A percentile compares a stretch with the other conserved stretches of the same genome.
Evolutionary conservation across 2,888 invertebrate species (phyloP).

Genomic region (Chymomyza amoena): DNA sequence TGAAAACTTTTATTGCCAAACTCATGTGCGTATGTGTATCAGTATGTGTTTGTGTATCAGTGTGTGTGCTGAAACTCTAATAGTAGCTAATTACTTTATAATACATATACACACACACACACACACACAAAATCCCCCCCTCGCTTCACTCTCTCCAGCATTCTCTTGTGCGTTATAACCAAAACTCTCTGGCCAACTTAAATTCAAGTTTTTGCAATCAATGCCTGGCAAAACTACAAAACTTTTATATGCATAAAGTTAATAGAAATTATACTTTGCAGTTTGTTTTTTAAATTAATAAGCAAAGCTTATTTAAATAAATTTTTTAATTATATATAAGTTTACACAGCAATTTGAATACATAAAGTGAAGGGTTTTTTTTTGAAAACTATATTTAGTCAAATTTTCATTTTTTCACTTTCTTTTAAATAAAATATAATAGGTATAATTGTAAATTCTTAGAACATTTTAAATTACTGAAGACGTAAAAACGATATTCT

Average conservation of each 20-base stretch:
- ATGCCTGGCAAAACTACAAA: slow-evolving; percentile 19
- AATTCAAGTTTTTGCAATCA: slow-evolving; percentile 20
- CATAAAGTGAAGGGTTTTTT: neutral
- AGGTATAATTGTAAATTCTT: too few relatives aligned
- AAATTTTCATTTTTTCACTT: too few relatives aligned
- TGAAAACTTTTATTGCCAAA: slow-evolving; percentile 10
- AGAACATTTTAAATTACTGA: too few relatives aligned
- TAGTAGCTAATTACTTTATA: slow-evolving; percentile 58
- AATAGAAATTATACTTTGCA: slow-evolving; percentile 17
- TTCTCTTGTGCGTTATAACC: neutral
- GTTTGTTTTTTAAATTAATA: neutral
- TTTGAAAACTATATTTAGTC: neutral
- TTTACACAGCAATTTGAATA: neutral
- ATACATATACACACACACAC: slow-evolving; percentile 25
- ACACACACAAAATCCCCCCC: slow-evolving; percentile 17
- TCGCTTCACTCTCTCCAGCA: slow-evolving; percentile 7
- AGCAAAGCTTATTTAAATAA: neutral
- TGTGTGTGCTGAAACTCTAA: slow-evolving; percentile 41
- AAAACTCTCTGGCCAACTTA: neutral
- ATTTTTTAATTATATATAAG: neutral
- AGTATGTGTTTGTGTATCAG: neutral
- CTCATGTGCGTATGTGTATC: slow-evolving; percentile 4
- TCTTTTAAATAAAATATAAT: too few relatives aligned
- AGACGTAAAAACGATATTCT: too few relatives aligned
- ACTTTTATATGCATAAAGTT: slow-evolving; percentile 24